Conservation (phyloP, 2,797 vertebrate species). For the Argentina silus region DNA sequence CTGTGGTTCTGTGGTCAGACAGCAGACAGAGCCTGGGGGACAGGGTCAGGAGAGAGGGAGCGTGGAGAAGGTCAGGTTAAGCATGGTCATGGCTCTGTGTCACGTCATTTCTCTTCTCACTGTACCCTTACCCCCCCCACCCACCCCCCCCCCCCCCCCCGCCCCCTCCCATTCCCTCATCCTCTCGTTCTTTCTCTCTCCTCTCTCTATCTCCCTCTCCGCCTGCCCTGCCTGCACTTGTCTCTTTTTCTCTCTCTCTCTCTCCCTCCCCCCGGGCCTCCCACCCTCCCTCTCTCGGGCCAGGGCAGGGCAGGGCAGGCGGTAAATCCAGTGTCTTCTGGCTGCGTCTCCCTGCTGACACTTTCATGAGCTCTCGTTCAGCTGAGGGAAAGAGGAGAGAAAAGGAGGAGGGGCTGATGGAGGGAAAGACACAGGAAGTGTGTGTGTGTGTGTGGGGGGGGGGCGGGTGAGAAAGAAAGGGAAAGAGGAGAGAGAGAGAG, state of each 20-base stretch:
- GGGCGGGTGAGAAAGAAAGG: too few relatives aligned
- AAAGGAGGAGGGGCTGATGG: not conserved
- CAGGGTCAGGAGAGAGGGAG: too few relatives aligned
- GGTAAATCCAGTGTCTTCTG: constrained; percentile 53
- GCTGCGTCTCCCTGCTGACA: constrained; percentile 45
- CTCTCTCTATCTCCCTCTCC: constrained; percentile 1
- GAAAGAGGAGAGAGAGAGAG: constrained; percentile 11
- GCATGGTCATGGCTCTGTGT: too few relatives aligned
- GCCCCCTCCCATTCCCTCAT: not conserved
- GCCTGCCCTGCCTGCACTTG: too few relatives aligned
- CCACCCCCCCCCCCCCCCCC: constrained; percentile 1
- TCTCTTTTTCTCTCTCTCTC: too few relatives aligned
- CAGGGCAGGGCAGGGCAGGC: constrained; percentile 26
- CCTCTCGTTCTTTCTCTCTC: constrained; percentile 15
- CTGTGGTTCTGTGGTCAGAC: not conserved
- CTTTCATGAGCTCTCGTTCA: constrained; percentile 45
- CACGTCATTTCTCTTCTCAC: too few relatives aligned
- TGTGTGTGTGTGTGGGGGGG: not conserved
- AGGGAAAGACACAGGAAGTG: constrained; percentile 7
- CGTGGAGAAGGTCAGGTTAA: too few relatives aligned
- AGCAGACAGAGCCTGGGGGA: too few relatives aligned
- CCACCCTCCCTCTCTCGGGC: not conserved
- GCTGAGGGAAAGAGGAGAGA: constrained; percentile 14
- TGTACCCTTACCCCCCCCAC: not conserved
- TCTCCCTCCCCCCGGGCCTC: not conserved